Percentiles rank a stretch among this genome's conserved stretches.
phyloP scores from a whole-genome alignment of 2,797 vertebrate genomes.

The Pristis pectinata region DNA sequence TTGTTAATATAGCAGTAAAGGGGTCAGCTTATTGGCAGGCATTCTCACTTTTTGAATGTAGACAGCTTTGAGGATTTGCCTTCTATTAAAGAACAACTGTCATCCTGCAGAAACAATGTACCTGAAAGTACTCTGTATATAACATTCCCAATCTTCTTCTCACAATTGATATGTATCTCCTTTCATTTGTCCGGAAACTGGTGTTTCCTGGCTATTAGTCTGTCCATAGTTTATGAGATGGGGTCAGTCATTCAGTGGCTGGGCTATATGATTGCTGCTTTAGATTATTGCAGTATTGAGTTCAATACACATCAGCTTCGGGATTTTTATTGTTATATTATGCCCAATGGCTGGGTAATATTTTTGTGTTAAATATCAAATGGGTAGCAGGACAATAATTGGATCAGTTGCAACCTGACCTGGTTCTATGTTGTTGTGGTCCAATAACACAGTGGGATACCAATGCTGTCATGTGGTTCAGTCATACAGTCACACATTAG shows the following conservation, averaged over 20 bases:
- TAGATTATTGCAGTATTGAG: too few relatives aligned
- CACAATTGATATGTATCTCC: neutral
- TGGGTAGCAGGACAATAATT: neutral
- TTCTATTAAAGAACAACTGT: neutral
- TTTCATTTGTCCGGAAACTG: too few relatives aligned
- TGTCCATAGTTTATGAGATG: neutral
- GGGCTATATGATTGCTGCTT: too few relatives aligned
- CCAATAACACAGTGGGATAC: neutral
- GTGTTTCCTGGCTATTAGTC: neutral
- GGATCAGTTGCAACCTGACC: neutral
- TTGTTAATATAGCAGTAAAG: neutral
- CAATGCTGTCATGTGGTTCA: neutral
- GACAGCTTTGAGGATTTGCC: neutral
- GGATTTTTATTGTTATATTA: neutral
- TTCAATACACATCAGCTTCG: neutral
- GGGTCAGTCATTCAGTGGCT: neutral
- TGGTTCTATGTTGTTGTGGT: neutral
- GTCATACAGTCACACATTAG: too few relatives aligned
- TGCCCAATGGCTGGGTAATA: neutral
- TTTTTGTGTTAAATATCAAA: too few relatives aligned
- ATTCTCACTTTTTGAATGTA: neutral
- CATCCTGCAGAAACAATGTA: neutral
- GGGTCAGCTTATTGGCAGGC: neutral
- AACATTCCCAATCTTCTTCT: neutral
- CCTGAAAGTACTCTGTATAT: neutral